phyloP scores from a whole-genome alignment of 1,140 invertebrate genomes.

The Phymastichus coffea region DNA sequence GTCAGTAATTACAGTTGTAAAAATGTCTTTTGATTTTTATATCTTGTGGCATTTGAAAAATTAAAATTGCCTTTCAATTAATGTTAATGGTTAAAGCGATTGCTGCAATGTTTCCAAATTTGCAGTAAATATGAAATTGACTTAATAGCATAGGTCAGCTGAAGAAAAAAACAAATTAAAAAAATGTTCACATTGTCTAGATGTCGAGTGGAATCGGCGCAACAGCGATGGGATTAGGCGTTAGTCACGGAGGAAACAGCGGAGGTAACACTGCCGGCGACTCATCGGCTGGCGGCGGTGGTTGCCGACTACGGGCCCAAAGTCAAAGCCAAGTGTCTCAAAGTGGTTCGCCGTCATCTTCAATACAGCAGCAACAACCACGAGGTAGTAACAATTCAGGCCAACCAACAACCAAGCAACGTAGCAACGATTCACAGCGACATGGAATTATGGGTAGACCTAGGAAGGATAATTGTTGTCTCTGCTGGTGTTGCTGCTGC shows the following conservation, averaged over 20 bases:
- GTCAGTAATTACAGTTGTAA: no score
- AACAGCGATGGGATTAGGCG: conserved; percentile 53
- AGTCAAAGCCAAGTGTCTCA: conserved; percentile 43
- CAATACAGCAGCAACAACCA: conserved; percentile 38
- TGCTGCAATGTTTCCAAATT: no score
- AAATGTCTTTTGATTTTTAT: no score
- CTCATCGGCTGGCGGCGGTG: not conserved
- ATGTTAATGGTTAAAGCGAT: no score
- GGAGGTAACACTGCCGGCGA: conserved; percentile 39
- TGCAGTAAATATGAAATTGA: no score
- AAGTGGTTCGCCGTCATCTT: conserved; percentile 31
- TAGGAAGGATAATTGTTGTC: conserved; percentile 61
- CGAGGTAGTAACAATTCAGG: conserved; percentile 29
- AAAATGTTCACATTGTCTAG: no score
- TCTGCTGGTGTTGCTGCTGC: conserved; percentile 72
- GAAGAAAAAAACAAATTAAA: no score
- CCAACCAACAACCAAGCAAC: conserved; percentile 31
- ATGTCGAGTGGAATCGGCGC: conserved; percentile 56
- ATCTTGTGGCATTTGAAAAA: no score
- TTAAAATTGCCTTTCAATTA: no score
- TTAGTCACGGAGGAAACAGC: conserved; percentile 49
- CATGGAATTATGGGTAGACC: no score
- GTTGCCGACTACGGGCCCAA: conserved; percentile 50
- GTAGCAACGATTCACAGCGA: no score
- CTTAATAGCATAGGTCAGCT: no score